These are phyloP conservation scores for Liparis tanakae DNA, from an alignment of 2,797 vertebrate genomes.

Conservation along the genomic window DNA sequence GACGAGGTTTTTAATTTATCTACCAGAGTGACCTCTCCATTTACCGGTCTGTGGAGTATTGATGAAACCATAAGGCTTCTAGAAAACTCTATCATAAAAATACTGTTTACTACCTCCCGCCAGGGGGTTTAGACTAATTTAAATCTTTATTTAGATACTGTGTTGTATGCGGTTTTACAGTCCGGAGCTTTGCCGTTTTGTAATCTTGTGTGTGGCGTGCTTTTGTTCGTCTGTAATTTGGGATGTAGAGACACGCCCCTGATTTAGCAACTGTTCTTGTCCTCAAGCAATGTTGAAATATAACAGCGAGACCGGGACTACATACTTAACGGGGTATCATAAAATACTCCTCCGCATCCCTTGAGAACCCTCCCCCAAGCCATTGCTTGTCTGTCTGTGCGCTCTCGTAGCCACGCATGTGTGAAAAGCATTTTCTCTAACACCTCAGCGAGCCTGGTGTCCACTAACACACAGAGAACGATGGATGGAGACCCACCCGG, in stretches of 20 bases:
- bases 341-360: slow-evolving; percentile 32
- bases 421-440: slow-evolving; percentile 16
- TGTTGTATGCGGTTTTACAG: slow-evolving; percentile 12
- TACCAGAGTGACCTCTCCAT: slow-evolving; percentile 55
- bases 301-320: slow-evolving; percentile 11
- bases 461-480: neutral
- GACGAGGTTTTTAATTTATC: slow-evolving; percentile 60
- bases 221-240: neutral
- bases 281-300: slow-evolving; percentile 14
- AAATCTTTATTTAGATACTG: slow-evolving; percentile 27
- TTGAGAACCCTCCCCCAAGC: slow-evolving; percentile 6
- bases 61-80: slow-evolving; percentile 48
- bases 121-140: slow-evolving; percentile 25
- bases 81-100: slow-evolving; percentile 53
- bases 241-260: neutral
- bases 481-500: slow-evolving; percentile 14
- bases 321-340: slow-evolving; percentile 20
- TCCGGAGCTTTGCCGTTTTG: slow-evolving; percentile 3
- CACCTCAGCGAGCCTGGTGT: slow-evolving; percentile 18
- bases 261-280: neutral
- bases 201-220: neutral
- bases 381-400: slow-evolving; percentile 2
- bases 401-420: neutral
- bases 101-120: slow-evolving; percentile 20
- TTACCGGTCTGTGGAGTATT: slow-evolving; percentile 45